These are phyloP conservation scores for Nautilus pompilius DNA, from an alignment of 1,140 invertebrate genomes.

Conservation along the genomic window DNA sequence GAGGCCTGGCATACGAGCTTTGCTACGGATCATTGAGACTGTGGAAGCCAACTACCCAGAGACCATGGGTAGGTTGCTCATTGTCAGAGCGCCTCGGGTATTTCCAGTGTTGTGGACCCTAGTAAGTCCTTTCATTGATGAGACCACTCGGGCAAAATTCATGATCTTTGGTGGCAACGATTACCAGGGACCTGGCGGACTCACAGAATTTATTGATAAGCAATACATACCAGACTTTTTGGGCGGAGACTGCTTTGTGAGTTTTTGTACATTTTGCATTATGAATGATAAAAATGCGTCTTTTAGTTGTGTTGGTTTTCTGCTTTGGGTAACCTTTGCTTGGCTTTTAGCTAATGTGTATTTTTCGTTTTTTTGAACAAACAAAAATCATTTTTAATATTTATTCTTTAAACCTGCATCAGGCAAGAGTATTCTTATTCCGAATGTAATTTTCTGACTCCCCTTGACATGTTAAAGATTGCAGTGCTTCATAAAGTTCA, in stretches of 20 bases:
- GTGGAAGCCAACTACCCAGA: slow-evolving; percentile 96
- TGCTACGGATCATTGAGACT: slow-evolving; percentile 91
- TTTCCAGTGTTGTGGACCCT: slow-evolving; percentile 97
- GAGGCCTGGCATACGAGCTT: slow-evolving; percentile 85
- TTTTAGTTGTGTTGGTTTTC: neutral
- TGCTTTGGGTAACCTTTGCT: neutral
- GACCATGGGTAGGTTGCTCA: slow-evolving; percentile 72
- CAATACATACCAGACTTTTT: slow-evolving; percentile 89
- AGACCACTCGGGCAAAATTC: slow-evolving; percentile 92
- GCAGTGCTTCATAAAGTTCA: no score
- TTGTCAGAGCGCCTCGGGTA: slow-evolving; percentile 63
- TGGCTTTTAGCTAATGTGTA: neutral
- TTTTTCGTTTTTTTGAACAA: neutral
- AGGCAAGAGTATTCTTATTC: no score
- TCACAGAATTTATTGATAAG: slow-evolving; percentile 81
- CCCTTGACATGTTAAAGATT: no score
- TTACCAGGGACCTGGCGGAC: slow-evolving; percentile 72
- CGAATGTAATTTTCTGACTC: no score
- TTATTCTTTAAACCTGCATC: no score
- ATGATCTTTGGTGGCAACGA: slow-evolving; percentile 88
- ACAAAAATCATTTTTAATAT: no score
- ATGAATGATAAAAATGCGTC: neutral
- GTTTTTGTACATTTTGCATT: slow-evolving; percentile 13
- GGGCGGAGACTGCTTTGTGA: slow-evolving; percentile 82
- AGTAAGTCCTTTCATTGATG: slow-evolving; percentile 95